Evolutionary conservation across 1,140 invertebrate species (phyloP).

Genomic region (Leptopilina clavipes): DNA sequence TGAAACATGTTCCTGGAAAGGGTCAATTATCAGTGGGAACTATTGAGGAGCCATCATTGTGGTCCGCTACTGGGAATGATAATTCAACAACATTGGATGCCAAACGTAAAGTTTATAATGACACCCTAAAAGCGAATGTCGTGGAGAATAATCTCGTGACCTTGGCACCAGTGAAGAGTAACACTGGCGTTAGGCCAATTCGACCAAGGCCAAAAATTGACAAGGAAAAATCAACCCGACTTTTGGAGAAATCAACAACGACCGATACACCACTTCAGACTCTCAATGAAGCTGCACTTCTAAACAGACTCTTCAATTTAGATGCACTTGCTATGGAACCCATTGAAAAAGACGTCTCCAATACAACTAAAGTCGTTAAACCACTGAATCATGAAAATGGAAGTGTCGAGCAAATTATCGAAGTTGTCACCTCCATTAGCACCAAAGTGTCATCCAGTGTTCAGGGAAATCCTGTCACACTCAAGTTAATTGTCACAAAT

Average conservation of each 20-base stretch:
- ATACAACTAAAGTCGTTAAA: constrained; percentile 28
- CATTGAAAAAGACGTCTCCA: constrained; percentile 15
- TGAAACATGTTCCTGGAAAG: constrained; percentile 61
- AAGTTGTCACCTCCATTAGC: constrained; percentile 71
- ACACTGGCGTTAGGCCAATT: constrained; percentile 64
- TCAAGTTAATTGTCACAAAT: constrained; percentile 56
- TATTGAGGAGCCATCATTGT: constrained; percentile 37
- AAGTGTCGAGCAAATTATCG: constrained; percentile 66
- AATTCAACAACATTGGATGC: constrained; percentile 40
- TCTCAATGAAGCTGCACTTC: constrained; percentile 50
- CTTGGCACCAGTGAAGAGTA: constrained; percentile 67
- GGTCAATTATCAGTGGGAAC: background rate
- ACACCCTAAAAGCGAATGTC: constrained; percentile 66
- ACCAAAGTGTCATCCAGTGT: constrained; percentile 68
- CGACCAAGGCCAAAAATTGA: constrained; percentile 64
- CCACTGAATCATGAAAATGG: constrained; percentile 48
- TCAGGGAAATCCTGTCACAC: constrained; percentile 58
- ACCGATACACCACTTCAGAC: constrained; percentile 17
- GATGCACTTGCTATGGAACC: background rate
- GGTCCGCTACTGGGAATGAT: constrained; percentile 41
- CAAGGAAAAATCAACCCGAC: constrained; percentile 49
- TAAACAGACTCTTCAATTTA: constrained; percentile 62
- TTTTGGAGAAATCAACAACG: constrained; percentile 34
- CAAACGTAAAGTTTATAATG: constrained; percentile 64
- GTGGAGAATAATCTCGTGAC: constrained; percentile 64